Conservation (phyloP, 37 sponge, comb jelly and placozoan species). For the Cliona cf. orientalis region DNA sequence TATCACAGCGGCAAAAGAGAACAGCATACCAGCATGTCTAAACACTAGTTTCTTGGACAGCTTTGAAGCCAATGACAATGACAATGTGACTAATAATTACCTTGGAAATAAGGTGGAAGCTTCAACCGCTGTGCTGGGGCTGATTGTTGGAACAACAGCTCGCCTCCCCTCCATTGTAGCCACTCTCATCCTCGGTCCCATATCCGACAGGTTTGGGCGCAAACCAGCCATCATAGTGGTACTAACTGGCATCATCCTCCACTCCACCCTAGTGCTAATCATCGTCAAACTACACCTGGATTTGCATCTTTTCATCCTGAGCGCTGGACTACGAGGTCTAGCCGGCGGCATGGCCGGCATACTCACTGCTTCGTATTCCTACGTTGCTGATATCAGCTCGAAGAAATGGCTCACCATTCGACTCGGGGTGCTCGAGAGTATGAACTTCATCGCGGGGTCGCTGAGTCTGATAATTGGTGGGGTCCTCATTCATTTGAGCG, state of each 20-base stretch:
- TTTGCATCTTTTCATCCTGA: constrained; percentile 38
- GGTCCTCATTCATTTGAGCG: constrained; percentile 10
- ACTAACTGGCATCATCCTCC: constrained; percentile 6
- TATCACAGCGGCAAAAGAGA: neutral
- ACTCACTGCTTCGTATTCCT: constrained; percentile 39
- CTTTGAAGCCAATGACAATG: neutral
- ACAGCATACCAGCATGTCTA: neutral
- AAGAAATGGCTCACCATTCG: constrained; percentile 50
- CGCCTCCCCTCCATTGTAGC: constrained; percentile 21
- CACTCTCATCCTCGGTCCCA: constrained; percentile 51
- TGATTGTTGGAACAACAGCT: constrained; percentile 12
- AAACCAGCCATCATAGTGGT: constrained; percentile 33
- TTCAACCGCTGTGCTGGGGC: constrained; percentile 15
- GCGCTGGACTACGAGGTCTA: constrained; percentile 19
- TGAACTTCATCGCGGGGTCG: constrained; percentile 32
- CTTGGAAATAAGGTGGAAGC: constrained; percentile 34
- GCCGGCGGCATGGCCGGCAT: constrained; percentile 60
- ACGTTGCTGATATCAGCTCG: constrained; percentile 60
- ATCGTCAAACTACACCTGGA: constrained; percentile 31
- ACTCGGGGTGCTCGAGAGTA: constrained; percentile 42
- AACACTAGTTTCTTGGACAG: neutral
- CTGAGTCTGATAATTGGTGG: constrained; percentile 40
- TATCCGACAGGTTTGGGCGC: constrained; percentile 59
- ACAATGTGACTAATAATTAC: neutral
- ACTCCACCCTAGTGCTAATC: neutral